phyloP scores from a whole-genome alignment of 2,797 vertebrate genomes.

The Onychomys torridus region DNA sequence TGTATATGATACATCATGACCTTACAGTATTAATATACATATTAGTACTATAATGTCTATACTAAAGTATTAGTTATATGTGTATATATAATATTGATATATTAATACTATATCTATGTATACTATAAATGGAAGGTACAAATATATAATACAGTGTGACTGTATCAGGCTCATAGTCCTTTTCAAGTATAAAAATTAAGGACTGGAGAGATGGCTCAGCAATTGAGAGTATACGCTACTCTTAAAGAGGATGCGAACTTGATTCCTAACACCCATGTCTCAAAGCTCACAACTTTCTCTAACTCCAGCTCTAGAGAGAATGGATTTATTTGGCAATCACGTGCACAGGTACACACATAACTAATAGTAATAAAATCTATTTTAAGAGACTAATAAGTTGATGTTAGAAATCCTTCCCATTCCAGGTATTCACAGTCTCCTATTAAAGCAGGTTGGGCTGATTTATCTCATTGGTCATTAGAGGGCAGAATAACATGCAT shows the following conservation, averaged over 20 bases:
- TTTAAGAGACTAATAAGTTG: not conserved
- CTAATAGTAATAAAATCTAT: not conserved
- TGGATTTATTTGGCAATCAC: not conserved
- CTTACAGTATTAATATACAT: not conserved
- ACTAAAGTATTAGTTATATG: too few species aligned
- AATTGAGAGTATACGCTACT: not conserved
- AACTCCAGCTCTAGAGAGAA: not conserved
- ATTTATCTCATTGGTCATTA: conserved; percentile 75
- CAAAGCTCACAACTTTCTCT: not conserved
- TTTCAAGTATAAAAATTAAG: conserved; percentile 6
- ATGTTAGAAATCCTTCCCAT: not conserved
- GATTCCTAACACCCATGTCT: not conserved
- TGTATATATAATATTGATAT: too few species aligned
- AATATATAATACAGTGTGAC: not conserved
- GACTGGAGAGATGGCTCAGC: not conserved
- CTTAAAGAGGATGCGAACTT: not conserved
- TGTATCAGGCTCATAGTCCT: not conserved
- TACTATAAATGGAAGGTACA: not conserved
- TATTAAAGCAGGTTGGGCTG: conserved; percentile 55
- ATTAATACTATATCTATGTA: not conserved
- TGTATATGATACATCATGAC: not conserved
- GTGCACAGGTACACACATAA: not conserved
- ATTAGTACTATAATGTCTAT: too few species aligned
- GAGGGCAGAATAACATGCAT: conserved; percentile 75
- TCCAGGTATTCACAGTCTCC: not conserved